These are phyloP conservation scores for Nasonia giraulti DNA, from an alignment of 1,140 invertebrate genomes.

Conservation along the genomic window DNA sequence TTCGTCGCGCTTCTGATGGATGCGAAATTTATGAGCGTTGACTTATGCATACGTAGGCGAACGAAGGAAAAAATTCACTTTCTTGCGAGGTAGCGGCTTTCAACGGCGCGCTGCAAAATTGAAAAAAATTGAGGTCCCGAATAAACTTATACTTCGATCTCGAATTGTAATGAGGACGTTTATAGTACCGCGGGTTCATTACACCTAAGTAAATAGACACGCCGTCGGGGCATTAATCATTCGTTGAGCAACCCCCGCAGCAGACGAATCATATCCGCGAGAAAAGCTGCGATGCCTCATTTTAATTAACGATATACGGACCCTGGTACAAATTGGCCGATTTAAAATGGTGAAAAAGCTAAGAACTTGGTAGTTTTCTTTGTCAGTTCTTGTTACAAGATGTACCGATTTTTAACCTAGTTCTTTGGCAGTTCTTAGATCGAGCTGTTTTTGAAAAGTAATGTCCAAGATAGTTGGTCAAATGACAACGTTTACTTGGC, in stretches of 20 bases:
- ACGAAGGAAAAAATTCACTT: slow-evolving; percentile 43
- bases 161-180: neutral
- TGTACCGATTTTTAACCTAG: too few relatives aligned
- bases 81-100: neutral
- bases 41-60: slow-evolving; percentile 44
- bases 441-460: too few relatives aligned
- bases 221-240: neutral
- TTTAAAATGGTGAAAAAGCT: too few relatives aligned
- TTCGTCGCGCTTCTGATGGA: slow-evolving; percentile 37
- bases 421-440: too few relatives aligned
- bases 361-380: too few relatives aligned
- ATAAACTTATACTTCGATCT: neutral
- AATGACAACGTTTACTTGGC: too few relatives aligned
- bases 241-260: neutral
- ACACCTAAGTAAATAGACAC: neutral
- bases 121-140: slow-evolving; percentile 15
- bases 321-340: too few relatives aligned
- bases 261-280: neutral
- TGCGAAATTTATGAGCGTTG: slow-evolving; percentile 44
- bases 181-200: neutral
- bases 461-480: too few relatives aligned
- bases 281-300: neutral
- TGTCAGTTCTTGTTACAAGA: too few relatives aligned
- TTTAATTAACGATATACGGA: slow-evolving; percentile 16
- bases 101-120: slow-evolving; percentile 1